Evolutionary conservation across 2,888 invertebrate species (phyloP), one percentile per base, ranked within the genome.

Genomic region (Drosophila percnosoma): DNA sequence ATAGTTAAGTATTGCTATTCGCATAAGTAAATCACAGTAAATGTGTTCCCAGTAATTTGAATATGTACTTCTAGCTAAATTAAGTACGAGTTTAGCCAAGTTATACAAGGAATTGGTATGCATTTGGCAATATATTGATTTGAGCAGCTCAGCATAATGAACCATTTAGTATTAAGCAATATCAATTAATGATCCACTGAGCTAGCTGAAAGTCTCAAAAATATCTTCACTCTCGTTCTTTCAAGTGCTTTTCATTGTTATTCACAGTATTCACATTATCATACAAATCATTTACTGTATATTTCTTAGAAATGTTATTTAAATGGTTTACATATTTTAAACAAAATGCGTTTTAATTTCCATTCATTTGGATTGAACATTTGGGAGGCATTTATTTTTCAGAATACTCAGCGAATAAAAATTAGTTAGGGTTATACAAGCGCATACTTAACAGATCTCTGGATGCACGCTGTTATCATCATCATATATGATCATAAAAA

Each of bases 231-330:
- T 67, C 72, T 68, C 48, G 68, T 57, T 66, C 69, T 66, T 57
- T 59, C 48, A 60, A 75, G 51, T 73, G 61, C 65, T 69, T 66
- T 45, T 58, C 54, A 73, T 74, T 57, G 65, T 65, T 73, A 60
- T 63, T 66, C 78, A 66, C 64, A 55, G 62, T 66, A 66, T 36
- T 66, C 52, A 53, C 67, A 60, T 42, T 48, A 60, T 63, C 74
- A 74, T 74, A 34, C 33, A 70, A 31, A 74, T 78, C 59, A 78
- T 74, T 77, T 74, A 77, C 66, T 77, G 74, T 77, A 74, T 78
- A 78, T 74, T 77, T 77, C 77, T 70, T 77, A 77, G 78, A 74
- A 78, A 77, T 77, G 77, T 77, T 78, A 77, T 74, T 73, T 74
- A 78, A 77, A 64, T 77, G 78, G 74, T 77, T 77, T 74, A 77